Base-by-base conservation (phyloP, 2,113 vertebrate genomes). In the Pyxicephalus adspersus region DNA sequence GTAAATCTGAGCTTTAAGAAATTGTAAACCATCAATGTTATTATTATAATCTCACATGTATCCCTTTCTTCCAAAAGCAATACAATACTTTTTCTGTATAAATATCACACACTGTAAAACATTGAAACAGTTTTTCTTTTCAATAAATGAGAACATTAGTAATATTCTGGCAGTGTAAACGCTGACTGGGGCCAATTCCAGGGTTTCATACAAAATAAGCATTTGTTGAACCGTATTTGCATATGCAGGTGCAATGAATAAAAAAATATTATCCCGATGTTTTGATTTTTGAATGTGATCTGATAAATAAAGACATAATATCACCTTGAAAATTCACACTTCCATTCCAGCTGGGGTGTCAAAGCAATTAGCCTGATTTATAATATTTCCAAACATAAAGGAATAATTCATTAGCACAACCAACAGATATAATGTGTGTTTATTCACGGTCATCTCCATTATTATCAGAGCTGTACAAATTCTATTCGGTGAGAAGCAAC, bases 311-410 rank as follows among this genome's bases (percentile, higher is more conserved):
- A 70, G 20, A 17, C 65, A 51, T 50, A 29, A 38, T 11, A 66
- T 67, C 16, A 51, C 66, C 22, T 3, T 52, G 38, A 70, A 50
- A 17, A 26, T 45, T 68, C 51, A 18, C 25, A n/a, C 50, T 29
- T 72, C 26, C 51, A 31, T 26, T 54, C 67, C 67, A 54, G 67
- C 50, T 71, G 67, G 67, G 67, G 28, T 52, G 25, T 52, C 52
- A 55, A 15, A 57, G 68, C 68, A 72, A 72, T 72, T 55, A 71
- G n/a, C 26, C 50, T 71, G 18, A 54, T 71, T 52, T 26, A 22
- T 51, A 57, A 72, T 31, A 72, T 29, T 25, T 38, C 25, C 28
- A 38, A 45, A 29, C 5, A 31, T 60, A 45, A 60, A 74, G 19
- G 38, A 74, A 60, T 19, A 45, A 72, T 55, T 25, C 4, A 11